These are phyloP conservation scores for Elysia chlorotica DNA, from an alignment of 1,140 invertebrate species.

Conservation along the genomic window DNA sequence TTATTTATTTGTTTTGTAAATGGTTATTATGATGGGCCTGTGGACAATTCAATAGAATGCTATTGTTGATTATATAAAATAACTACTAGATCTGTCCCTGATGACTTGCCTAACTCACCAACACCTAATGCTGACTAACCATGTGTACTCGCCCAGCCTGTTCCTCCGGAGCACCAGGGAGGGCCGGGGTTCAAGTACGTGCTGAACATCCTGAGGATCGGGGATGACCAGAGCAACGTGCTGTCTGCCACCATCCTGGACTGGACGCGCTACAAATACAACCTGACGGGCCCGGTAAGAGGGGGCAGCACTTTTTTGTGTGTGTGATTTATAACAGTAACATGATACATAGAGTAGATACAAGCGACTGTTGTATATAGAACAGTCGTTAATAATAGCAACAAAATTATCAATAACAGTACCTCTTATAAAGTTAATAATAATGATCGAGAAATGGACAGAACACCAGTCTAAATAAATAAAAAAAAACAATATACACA, in stretches of 20 bases:
- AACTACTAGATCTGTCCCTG: not conserved
- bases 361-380: not conserved
- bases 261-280: conserved; percentile 27
- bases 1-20: not conserved
- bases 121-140: not conserved
- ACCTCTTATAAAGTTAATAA: not conserved
- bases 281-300: conserved; percentile 11
- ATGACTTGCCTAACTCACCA: not conserved
- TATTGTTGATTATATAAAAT: not conserved
- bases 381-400: not conserved
- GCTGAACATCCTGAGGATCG: conserved; percentile 79
- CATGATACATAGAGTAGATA: not conserved
- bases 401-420: not conserved
- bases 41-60: not conserved
- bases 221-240: not conserved
- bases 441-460: not conserved
- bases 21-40: not conserved
- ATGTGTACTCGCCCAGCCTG: conserved; percentile 71
- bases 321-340: not conserved
- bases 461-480: too few relatives aligned
- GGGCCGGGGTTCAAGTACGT: conserved; percentile 89
- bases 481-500: not conserved
- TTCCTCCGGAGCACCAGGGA: conserved; percentile 97
- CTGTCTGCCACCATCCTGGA: conserved; percentile 29
- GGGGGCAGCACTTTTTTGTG: not conserved